phyloP scores from a whole-genome alignment of 2,888 invertebrate genomes.

The Philopedon plagiatum region DNA sequence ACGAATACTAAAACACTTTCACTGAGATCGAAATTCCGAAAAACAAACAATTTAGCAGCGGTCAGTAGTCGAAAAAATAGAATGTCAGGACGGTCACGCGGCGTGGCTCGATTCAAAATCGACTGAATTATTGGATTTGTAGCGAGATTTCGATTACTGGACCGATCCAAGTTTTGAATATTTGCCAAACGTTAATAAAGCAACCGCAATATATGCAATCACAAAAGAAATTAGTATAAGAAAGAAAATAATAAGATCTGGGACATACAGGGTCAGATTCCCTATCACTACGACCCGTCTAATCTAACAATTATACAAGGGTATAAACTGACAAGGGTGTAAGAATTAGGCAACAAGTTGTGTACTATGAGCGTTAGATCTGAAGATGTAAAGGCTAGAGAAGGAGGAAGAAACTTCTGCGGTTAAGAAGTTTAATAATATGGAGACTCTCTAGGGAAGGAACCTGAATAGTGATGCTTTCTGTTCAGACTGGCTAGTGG shows the following conservation, averaged over 20 bases:
- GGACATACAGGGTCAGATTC: background rate
- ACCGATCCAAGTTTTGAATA: slow-evolving; percentile 30
- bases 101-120: slow-evolving; percentile 13
- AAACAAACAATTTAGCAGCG: slow-evolving; percentile 14
- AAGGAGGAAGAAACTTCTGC: too few species aligned
- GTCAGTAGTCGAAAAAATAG: slow-evolving; percentile 7
- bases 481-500: too few species aligned
- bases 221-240: slow-evolving; percentile 4
- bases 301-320: too few species aligned
- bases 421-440: too few species aligned
- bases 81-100: slow-evolving; percentile 24
- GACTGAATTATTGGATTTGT: slow-evolving; percentile 25
- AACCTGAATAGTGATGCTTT: too few species aligned
- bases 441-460: too few species aligned
- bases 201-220: background rate
- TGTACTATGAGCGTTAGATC: too few species aligned
- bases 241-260: background rate
- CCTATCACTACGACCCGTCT: too few species aligned
- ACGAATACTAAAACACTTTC: slow-evolving; percentile 29
- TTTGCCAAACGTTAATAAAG: slow-evolving; percentile 40
- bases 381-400: too few species aligned
- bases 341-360: too few species aligned
- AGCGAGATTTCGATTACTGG: slow-evolving; percentile 34
- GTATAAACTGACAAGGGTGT: too few species aligned
- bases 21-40: background rate